phyloP scores from a whole-genome alignment of 2,888 invertebrate genomes.

The Pachliopta kotzebuea region DNA sequence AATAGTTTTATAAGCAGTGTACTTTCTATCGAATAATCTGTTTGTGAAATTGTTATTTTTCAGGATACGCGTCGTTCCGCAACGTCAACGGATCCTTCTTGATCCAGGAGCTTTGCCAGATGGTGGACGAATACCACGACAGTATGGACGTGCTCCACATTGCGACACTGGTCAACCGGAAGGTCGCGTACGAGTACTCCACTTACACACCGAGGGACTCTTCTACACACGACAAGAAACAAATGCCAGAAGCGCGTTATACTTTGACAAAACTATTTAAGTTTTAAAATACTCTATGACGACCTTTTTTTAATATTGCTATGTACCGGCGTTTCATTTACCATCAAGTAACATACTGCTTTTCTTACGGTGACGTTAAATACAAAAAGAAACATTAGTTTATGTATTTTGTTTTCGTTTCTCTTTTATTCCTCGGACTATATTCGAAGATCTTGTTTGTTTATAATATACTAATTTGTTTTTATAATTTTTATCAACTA shows the following conservation, averaged over 20 bases:
- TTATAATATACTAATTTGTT: too few species aligned
- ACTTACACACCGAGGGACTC: constrained; percentile 43
- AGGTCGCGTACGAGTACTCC: constrained; percentile 46
- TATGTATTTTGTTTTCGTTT: too few species aligned
- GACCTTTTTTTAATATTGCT: too few species aligned
- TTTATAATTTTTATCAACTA: too few species aligned
- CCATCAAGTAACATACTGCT: too few species aligned
- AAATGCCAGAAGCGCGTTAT: constrained; percentile 59
- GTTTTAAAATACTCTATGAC: constrained; percentile 30
- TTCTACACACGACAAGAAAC: constrained; percentile 49
- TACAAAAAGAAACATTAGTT: too few species aligned
- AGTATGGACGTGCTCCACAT: constrained; percentile 52
- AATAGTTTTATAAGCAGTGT: too few species aligned
- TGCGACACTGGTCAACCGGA: constrained; percentile 48
- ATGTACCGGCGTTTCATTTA: too few species aligned
- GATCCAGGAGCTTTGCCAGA: constrained; percentile 57
- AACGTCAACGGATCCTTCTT: constrained; percentile 55
- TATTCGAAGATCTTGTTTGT: too few species aligned
- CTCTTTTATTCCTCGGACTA: too few species aligned
- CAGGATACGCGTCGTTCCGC: constrained; percentile 55
- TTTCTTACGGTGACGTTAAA: too few species aligned
- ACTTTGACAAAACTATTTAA: constrained; percentile 56
- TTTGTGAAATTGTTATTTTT: constrained; percentile 13
- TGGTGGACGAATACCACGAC: constrained; percentile 42
- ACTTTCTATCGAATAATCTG: too few species aligned